Percentiles rank a stretch among this genome's conserved stretches.
Conservation (phyloP, 2,797 vertebrate genomes). For the Karalla daura region DNA sequence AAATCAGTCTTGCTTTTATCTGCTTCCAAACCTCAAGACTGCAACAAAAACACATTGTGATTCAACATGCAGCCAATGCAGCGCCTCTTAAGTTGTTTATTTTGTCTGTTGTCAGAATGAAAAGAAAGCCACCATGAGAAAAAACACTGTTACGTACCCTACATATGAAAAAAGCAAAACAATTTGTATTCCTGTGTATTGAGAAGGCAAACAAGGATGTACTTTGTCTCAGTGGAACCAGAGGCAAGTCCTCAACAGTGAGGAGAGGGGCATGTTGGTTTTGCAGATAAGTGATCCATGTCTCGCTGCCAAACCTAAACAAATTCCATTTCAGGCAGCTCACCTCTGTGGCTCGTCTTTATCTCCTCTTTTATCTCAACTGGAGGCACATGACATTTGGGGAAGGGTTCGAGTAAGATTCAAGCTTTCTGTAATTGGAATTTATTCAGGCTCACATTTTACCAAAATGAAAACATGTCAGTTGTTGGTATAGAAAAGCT, state of each 20-base stretch:
- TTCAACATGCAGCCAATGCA: slow-evolving; percentile 58
- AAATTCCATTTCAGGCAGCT: slow-evolving; percentile 86
- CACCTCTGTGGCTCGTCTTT: slow-evolving; percentile 75
- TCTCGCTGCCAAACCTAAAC: slow-evolving; percentile 84
- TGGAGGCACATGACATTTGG: slow-evolving; percentile 73
- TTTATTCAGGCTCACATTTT: slow-evolving; percentile 55
- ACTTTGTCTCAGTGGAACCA: slow-evolving; percentile 74
- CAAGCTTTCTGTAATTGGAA: slow-evolving; percentile 65
- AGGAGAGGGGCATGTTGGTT: slow-evolving; percentile 82
- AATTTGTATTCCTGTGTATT: slow-evolving; percentile 65
- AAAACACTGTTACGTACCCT: slow-evolving; percentile 28
- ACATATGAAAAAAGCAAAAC: slow-evolving; percentile 29
- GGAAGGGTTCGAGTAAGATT: slow-evolving; percentile 60
- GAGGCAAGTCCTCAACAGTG: slow-evolving; percentile 64
- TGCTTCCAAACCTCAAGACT: slow-evolving; percentile 71
- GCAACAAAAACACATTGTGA: slow-evolving; percentile 74
- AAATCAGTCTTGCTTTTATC: slow-evolving; percentile 67
- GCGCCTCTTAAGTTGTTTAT: slow-evolving; percentile 82
- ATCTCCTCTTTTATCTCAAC: slow-evolving; percentile 80
- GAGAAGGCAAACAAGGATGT: slow-evolving; percentile 78
- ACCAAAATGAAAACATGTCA: slow-evolving; percentile 60
- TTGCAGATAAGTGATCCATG: slow-evolving; percentile 83
- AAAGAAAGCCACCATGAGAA: slow-evolving; percentile 33
- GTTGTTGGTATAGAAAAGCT: slow-evolving; percentile 28
- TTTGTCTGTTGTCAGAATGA: slow-evolving; percentile 80